Evolutionary conservation across 2,888 invertebrate species (phyloP), one percentile per base, ranked within the genome.

Genomic region (Drosophila rellima): DNA sequence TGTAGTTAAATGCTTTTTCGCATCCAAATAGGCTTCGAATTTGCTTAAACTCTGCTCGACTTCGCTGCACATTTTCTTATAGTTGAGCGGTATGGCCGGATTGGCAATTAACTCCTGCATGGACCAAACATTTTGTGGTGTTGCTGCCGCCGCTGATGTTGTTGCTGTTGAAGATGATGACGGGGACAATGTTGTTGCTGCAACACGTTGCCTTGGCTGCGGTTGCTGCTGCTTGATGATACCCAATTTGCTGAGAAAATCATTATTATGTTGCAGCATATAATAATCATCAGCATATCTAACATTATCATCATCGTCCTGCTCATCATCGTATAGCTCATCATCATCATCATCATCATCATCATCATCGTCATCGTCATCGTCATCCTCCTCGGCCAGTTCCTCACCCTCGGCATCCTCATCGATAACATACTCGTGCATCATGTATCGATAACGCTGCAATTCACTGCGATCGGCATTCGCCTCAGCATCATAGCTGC

Each of bases 31-130:
- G 20, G 84, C 82, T 69, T 92, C 92, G 65, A 92, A 92, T 55
- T 91, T 82, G 54, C 82, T 89, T 62, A 92, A 78, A 65, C 92
- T 92, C 48, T 91, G 90, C 74, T 92, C 91, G 37, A 92, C 91
- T 35, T 92, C 92, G 56, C 78, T 83, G 74, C 91, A 92, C 92
- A 92, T 92, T 80, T 92, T 92, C 64, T 91, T 85, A 79, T 92
- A 92, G 66, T 92, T 92, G 2, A 92, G 73, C n/a, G 91, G 92
- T 76, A 92, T 92, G 13, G 84, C 77, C 3, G 92, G 92, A 89
- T 92, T 91, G 64, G 90, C 88, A 44, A 92, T 91, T 33, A 92
- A 73, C 71, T 92, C 92, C 77, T 92, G 83, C 84, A 92, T 92
- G 18, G 92, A 92, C 91, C 92, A 92, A n/a, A 91, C 89, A 44